Percentiles rank a stretch among this genome's conserved stretches.
These are phyloP conservation scores for Sakesphorus luctuosus DNA, from an alignment of 2,113 vertebrate species.

Conservation along the genomic window DNA sequence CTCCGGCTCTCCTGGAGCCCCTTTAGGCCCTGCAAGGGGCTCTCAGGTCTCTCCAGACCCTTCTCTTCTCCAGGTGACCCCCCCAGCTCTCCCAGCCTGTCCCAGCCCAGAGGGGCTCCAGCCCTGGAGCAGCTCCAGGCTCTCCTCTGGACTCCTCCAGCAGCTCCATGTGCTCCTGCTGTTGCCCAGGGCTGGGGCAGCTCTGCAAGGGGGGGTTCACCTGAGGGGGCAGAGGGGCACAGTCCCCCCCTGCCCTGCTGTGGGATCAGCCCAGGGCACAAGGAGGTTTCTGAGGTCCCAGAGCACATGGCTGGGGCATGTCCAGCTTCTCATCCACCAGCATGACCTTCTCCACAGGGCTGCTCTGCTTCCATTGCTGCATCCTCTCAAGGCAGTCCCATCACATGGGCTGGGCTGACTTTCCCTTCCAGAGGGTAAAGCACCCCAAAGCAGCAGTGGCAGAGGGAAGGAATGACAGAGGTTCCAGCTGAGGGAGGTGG, in stretches of 20 bases:
- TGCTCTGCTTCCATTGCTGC: background rate
- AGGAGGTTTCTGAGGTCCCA: background rate
- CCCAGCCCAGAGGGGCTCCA: background rate
- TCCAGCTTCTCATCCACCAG: background rate
- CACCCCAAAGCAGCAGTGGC: rapidly evolving
- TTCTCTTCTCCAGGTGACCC: background rate
- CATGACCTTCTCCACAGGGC: background rate
- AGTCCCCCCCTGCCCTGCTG: background rate
- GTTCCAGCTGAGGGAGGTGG: too few relatives aligned
- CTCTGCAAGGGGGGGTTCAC: background rate
- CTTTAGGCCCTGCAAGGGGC: background rate
- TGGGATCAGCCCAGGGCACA: background rate
- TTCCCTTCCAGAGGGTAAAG: background rate
- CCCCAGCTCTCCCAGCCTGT: background rate
- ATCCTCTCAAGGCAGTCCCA: background rate
- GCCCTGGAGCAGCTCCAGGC: rapidly evolving
- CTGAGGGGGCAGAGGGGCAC: background rate
- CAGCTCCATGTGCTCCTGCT: background rate
- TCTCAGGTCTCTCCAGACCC: background rate
- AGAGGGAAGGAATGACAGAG: background rate
- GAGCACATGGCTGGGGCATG: background rate
- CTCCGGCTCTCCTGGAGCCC: background rate
- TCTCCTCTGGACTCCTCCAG: background rate
- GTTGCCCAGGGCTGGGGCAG: background rate
- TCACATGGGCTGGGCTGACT: rapidly evolving